Evolutionary conservation across 2,888 invertebrate species (phyloP), one percentile per base, ranked within the genome.

Genomic region (Anaspis maculata): DNA sequence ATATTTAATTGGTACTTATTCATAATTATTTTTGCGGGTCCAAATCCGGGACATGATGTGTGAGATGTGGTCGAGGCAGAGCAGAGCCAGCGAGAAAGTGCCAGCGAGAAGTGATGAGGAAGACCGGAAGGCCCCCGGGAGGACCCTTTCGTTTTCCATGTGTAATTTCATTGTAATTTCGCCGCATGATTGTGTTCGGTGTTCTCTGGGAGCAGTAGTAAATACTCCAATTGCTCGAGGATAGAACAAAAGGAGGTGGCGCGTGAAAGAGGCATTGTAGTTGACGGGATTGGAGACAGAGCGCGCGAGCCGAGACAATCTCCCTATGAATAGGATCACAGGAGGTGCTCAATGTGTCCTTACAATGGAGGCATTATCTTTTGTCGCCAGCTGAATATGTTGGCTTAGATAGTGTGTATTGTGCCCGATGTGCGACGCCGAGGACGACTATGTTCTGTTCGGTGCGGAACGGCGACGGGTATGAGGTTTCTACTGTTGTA

Each of bases 281-380:
- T 50, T 50, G 52, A 49, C 48, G 51, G 57, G 55, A 57, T 59
- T 57, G 54, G 52, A 55, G 57, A 54, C 52, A 50, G 54, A 52
- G 48, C 48, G 53, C 53, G n/a, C 24, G 49, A 48, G 52, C 52
- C 48, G 57, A 58, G 56, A 59, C 59, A 59, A 59, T 60, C 58
- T 58, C 51, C 51, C 55, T 46, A 46, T 64, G 62, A 66, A 66
- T 66, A 57, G 63, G 62, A 64, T 63, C 63, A 64, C 59, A 62
- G 65, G 60, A 62, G 63, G 62, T 61, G 56, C 58, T 57, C 61
- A 61, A 54, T 61, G 61, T 61, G 58, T 57, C 55, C 55, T 56
- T 51, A 65, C 64, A 65, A 66, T 64, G 53, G 59, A 45, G 46
- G 64, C 62, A 66, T 66, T 66, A 66, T 66, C 66, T 66, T 65